Evolutionary conservation across 2,113 vertebrate genomes (phyloP).

Genomic region (Ictalurus furcatus): DNA sequence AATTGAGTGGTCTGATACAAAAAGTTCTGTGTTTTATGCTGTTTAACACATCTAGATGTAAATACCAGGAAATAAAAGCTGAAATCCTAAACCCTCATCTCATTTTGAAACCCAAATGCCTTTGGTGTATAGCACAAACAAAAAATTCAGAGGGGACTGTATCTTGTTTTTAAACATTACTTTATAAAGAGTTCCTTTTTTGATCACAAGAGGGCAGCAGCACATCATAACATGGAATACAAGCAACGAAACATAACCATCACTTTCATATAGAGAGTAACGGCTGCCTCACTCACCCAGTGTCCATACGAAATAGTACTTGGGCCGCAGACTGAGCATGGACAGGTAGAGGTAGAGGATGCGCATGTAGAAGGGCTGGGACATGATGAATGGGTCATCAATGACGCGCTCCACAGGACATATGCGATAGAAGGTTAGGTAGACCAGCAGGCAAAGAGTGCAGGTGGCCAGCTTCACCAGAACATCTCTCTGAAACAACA

Average conservation of each 20-base stretch:
- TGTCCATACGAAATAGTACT: slow-evolving; percentile 98
- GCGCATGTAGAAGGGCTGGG: slow-evolving; percentile 82
- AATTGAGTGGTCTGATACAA: too few species aligned
- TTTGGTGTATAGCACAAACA: too few species aligned
- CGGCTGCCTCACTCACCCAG: slow-evolving; percentile 79
- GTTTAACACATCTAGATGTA: too few species aligned
- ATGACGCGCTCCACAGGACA: slow-evolving; percentile 87
- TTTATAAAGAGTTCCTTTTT: neutral
- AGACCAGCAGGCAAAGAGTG: slow-evolving; percentile 83
- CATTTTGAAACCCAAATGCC: too few species aligned
- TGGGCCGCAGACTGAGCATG: slow-evolving; percentile 91
- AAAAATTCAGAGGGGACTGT: too few species aligned
- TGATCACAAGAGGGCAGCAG: slow-evolving; percentile 67
- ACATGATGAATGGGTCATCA: slow-evolving; percentile 79
- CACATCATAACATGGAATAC: neutral
- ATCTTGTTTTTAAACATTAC: neutral
- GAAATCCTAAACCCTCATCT: too few species aligned
- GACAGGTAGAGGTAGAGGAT: slow-evolving; percentile 90
- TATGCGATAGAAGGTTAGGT: slow-evolving; percentile 82
- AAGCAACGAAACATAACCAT: too few species aligned
- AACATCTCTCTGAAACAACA: slow-evolving; percentile 78
- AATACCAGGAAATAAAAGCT: too few species aligned
- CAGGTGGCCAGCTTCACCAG: slow-evolving; percentile 88
- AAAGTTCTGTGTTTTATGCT: too few species aligned
- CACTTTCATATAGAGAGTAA: neutral